phyloP scores from a whole-genome alignment of 2,888 invertebrate species.

The Lithodes maja region DNA sequence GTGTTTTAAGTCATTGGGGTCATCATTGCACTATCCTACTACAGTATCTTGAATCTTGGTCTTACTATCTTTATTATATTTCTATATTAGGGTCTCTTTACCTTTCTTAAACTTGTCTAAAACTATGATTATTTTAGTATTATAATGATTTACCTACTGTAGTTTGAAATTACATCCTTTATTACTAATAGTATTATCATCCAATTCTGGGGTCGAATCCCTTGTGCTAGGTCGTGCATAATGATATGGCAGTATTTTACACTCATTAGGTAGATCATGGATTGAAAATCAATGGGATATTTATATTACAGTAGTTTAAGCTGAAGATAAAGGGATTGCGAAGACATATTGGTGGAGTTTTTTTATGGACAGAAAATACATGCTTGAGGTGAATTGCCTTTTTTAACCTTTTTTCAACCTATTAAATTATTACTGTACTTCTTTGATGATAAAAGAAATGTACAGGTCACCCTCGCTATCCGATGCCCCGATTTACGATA shows the following conservation, averaged over 20 bases:
- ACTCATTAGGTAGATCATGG: background rate
- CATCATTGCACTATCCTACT: background rate
- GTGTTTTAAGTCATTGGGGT: background rate
- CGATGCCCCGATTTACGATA: too few species aligned
- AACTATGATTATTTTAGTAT: background rate
- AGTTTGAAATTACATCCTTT: background rate
- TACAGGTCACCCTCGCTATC: too few species aligned
- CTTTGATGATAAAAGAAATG: too few species aligned
- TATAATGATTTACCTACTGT: background rate
- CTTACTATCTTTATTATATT: background rate
- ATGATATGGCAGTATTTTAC: background rate
- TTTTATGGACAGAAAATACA: too few species aligned
- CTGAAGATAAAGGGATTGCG: too few species aligned
- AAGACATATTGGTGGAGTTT: too few species aligned
- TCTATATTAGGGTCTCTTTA: background rate
- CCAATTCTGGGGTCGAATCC: background rate
- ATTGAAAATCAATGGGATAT: background rate
- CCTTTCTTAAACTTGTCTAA: background rate
- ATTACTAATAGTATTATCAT: background rate
- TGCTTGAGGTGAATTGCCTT: too few species aligned
- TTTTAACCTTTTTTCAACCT: too few species aligned
- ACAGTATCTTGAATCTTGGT: background rate
- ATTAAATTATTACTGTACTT: too few species aligned
- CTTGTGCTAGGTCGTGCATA: background rate
- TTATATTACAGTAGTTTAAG: background rate